Evolutionary conservation across 2,888 invertebrate genomes (phyloP), one percentile per base, ranked within the genome.

Genomic region (Geotrupes spiniger): DNA sequence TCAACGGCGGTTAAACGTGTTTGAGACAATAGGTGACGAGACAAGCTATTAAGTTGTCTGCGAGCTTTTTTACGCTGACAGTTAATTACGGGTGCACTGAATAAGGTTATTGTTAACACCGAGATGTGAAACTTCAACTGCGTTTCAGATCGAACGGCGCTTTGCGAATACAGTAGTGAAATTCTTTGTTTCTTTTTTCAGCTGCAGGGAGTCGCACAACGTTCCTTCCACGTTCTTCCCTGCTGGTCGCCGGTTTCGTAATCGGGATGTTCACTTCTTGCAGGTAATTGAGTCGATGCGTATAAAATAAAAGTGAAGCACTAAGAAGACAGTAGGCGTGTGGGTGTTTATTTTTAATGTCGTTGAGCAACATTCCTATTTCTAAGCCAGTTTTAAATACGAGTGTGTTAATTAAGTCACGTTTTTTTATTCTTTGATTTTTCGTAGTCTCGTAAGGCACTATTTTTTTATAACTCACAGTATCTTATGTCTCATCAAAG

Each of bases 121-220:
- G 6, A 21, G 21, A 21, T 21, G 6, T 21, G 21, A 21, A 21
- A 21, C 21, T 21, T 21, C 4, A 21, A 21, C 3, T 21, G 21
- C 21, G 6, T 21, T 21, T 21, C 6, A 14, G 21, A 42, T 48
- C 37, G 16, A 44, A 9, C 11, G 25, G 14, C 10, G 11, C 9
- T 21, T 16, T n/a, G n/a, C 6, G 25, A 33, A 9, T 21, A 4
- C 6, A 21, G 6, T 21, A 10, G 14, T 33, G 12, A 33, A 33
- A 36, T 64, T 54, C 49, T 28, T 41, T 38, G 60, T 27, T 53
- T 55, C 60, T 56, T 59, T 47, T 68, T 67, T 50, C 68, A 69
- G 71, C 72, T 45, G 67, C 69, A 38, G 69, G 70, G 46, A 65
- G 75, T 52, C 65, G 62, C 46, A 63, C 64, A 44, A 62, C 65